phyloP scores from a whole-genome alignment of 37 sponge, comb jelly and placozoan genomes.

The Ianthella basta region DNA sequence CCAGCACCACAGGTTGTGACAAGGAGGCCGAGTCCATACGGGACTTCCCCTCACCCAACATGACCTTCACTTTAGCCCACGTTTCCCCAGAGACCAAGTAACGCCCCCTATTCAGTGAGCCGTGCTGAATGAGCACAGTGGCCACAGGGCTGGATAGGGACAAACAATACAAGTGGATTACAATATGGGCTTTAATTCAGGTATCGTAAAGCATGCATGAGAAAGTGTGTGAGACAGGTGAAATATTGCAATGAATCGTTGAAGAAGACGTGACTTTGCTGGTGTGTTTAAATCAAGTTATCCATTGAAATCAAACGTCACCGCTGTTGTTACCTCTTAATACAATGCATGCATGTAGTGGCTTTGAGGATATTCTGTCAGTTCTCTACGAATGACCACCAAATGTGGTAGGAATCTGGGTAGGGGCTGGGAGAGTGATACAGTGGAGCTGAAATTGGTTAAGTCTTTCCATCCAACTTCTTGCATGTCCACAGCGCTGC shows the following conservation, averaged over 20 bases:
- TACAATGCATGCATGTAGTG: too few relatives aligned
- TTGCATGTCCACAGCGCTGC: too few relatives aligned
- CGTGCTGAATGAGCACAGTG: conserved; percentile 73
- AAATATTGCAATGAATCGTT: neutral
- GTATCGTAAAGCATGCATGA: too few relatives aligned
- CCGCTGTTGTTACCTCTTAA: too few relatives aligned
- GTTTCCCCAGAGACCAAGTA: conserved; percentile 58
- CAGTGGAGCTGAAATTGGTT: too few relatives aligned
- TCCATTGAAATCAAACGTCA: too few relatives aligned
- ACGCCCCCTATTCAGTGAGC: conserved; percentile 60
- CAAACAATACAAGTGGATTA: neutral
- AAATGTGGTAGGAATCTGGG: too few relatives aligned
- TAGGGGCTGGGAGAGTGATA: too few relatives aligned
- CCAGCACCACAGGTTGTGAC: conserved; percentile 72
- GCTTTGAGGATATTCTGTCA: too few relatives aligned
- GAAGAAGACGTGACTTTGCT: neutral
- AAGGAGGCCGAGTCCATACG: conserved; percentile 47
- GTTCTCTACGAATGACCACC: too few relatives aligned
- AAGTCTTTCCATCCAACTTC: too few relatives aligned
- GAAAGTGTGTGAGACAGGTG: neutral
- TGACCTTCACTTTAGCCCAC: conserved; percentile 66
- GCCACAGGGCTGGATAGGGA: conserved; percentile 53
- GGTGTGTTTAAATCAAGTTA: too few relatives aligned
- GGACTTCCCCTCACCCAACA: conserved; percentile 45
- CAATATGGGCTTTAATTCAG: neutral